Percentiles rank a stretch among this genome's conserved stretches.
phyloP scores from a whole-genome alignment of 2,888 invertebrate genomes.

The Conomelus anceps region DNA sequence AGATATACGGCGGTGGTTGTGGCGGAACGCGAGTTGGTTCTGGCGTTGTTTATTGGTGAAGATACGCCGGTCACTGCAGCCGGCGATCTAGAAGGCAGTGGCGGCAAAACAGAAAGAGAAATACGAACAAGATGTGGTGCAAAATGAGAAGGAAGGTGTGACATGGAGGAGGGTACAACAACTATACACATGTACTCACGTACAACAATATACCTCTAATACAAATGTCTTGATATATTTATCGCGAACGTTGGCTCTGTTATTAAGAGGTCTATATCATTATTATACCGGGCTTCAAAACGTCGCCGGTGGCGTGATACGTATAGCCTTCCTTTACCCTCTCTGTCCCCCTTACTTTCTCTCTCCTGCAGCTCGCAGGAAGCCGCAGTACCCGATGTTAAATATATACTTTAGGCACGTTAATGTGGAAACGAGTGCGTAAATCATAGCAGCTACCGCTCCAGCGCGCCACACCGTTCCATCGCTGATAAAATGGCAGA shows the following conservation, averaged over 20 bases:
- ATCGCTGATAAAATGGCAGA: background rate
- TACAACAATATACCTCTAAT: background rate
- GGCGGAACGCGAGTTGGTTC: background rate
- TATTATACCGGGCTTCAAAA: background rate
- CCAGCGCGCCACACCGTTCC: too few species aligned
- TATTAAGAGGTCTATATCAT: constrained; percentile 12
- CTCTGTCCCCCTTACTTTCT: background rate
- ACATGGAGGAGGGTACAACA: background rate
- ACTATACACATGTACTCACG: background rate
- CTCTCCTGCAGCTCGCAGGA: background rate
- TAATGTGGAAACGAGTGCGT: background rate
- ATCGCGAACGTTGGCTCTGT: background rate
- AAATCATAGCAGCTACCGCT: background rate
- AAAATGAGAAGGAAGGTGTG: background rate
- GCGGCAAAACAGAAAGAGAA: background rate
- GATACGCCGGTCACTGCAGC: too few species aligned
- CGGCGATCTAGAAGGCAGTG: background rate
- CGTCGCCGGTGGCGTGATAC: constrained; percentile 8
- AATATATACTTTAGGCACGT: background rate
- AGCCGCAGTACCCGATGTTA: background rate
- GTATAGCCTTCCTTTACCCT: background rate
- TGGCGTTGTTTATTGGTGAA: background rate
- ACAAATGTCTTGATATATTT: constrained; percentile 13
- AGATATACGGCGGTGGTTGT: background rate
- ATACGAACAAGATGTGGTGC: too few species aligned